Percentiles rank a stretch among this genome's conserved stretches.
phyloP scores from a whole-genome alignment of 2,113 vertebrate species.

The Poeciliopsis prolifica region DNA sequence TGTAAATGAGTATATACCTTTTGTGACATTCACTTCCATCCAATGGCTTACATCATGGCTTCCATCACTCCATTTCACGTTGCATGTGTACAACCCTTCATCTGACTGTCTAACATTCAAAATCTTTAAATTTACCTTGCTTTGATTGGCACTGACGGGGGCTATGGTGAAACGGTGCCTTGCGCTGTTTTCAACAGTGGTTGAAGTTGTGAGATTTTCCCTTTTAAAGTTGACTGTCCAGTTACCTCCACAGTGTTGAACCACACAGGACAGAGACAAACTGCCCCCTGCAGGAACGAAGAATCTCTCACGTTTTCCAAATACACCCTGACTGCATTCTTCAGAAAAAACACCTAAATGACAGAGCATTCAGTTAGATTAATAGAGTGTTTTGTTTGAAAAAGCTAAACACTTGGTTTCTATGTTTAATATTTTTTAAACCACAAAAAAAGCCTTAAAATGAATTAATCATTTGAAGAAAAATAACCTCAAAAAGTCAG shows the following conservation, averaged over 20 bases:
- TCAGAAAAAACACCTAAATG: constrained; percentile 45
- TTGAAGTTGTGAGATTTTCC: neutral
- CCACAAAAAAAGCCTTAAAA: neutral
- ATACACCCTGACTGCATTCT: constrained; percentile 19
- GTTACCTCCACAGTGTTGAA: constrained; percentile 62
- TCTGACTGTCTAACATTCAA: constrained; percentile 41
- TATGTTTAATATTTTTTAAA: neutral
- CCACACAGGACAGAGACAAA: constrained; percentile 58
- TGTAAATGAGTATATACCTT: constrained; percentile 40
- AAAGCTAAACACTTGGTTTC: neutral
- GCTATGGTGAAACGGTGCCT: constrained; percentile 17
- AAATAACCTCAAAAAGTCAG: neutral
- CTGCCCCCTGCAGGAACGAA: constrained; percentile 40
- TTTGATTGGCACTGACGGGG: constrained; percentile 13
- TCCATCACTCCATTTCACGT: constrained; percentile 10
- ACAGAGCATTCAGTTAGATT: neutral
- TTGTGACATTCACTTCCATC: constrained; percentile 64
- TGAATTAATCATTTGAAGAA: neutral
- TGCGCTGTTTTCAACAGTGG: neutral
- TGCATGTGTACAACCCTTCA: constrained; percentile 63
- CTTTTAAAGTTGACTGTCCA: constrained; percentile 64
- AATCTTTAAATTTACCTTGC: constrained; percentile 42
- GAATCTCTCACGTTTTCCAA: constrained; percentile 26
- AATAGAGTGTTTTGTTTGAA: too few species aligned
- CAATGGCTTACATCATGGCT: constrained; percentile 43